Conservation (phyloP, 2,888 invertebrate species). For the Gymnoscelis rufifasciata region DNA sequence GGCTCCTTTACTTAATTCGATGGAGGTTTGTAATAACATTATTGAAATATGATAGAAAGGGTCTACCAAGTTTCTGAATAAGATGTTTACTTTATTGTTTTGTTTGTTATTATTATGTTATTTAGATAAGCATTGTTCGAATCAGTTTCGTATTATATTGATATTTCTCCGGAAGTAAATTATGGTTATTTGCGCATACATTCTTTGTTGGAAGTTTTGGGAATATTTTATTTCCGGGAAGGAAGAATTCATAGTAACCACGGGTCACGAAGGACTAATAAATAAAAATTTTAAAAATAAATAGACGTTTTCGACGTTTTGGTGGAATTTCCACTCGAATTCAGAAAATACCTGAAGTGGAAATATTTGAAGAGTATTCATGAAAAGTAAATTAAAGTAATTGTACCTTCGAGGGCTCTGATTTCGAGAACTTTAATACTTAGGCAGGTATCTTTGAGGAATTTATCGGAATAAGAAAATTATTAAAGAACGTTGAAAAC, state of each 20-base stretch:
- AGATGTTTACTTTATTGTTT: slow-evolving; percentile 13
- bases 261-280: no score
- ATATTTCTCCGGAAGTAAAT: neutral
- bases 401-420: no score
- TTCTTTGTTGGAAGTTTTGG: neutral
- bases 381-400: no score
- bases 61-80: slow-evolving; percentile 14
- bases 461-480: no score
- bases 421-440: slow-evolving; percentile 18
- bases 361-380: no score
- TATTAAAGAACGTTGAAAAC: no score
- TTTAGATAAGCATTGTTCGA: neutral
- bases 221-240: no score
- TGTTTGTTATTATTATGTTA: slow-evolving; percentile 11
- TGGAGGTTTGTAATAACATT: slow-evolving; percentile 23
- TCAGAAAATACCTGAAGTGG: neutral
- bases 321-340: no score
- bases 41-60: slow-evolving; percentile 20
- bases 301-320: no score
- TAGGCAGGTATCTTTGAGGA: no score
- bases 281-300: neutral
- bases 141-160: neutral
- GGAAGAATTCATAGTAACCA: no score
- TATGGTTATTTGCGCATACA: neutral
- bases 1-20: slow-evolving; percentile 22